Evolutionary conservation across 1,140 invertebrate genomes (phyloP).

Genomic region (Tetranychus urticae): DNA sequence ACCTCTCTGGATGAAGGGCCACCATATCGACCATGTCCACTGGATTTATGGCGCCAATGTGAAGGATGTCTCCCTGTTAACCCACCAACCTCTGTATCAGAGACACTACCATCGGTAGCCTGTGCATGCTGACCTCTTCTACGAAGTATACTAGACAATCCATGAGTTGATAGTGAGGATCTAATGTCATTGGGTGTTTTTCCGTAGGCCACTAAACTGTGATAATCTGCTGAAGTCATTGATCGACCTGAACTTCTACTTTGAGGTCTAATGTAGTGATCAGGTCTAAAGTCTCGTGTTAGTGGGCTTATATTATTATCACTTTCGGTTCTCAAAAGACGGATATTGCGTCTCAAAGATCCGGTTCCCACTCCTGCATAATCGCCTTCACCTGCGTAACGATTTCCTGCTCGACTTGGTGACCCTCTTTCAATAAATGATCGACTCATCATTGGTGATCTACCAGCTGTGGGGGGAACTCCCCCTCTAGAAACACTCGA

Average conservation of each 20-base stretch:
- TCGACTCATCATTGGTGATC: neutral
- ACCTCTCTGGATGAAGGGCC: neutral
- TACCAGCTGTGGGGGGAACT: constrained; percentile 4
- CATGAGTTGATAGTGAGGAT: constrained; percentile 1
- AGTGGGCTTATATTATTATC: constrained; percentile 17
- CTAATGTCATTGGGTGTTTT: neutral
- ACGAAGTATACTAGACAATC: constrained; percentile 9
- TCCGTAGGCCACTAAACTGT: neutral
- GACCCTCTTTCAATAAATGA: constrained; percentile 14
- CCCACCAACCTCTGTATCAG: constrained; percentile 61
- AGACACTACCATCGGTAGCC: constrained; percentile 52
- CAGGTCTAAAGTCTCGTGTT: constrained; percentile 9
- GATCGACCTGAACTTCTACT: constrained; percentile 6
- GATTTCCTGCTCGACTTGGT: constrained; percentile 37
- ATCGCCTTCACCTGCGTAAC: constrained; percentile 40
- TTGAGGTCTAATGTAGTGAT: constrained; percentile 10
- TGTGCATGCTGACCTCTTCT: constrained; percentile 9
- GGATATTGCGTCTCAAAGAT: constrained; percentile 6
- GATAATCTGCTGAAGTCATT: constrained; percentile 8
- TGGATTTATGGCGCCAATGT: neutral
- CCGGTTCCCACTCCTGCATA: neutral
- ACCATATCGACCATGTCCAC: neutral
- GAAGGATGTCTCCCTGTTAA: constrained; percentile 39
- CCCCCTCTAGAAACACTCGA: constrained; percentile 1
- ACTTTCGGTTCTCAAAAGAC: constrained; percentile 17